A percentile compares a stretch with the other conserved stretches of the same genome.
phyloP scores from a whole-genome alignment of 2,888 invertebrate genomes.

The Nasonovia ribisnigri region DNA sequence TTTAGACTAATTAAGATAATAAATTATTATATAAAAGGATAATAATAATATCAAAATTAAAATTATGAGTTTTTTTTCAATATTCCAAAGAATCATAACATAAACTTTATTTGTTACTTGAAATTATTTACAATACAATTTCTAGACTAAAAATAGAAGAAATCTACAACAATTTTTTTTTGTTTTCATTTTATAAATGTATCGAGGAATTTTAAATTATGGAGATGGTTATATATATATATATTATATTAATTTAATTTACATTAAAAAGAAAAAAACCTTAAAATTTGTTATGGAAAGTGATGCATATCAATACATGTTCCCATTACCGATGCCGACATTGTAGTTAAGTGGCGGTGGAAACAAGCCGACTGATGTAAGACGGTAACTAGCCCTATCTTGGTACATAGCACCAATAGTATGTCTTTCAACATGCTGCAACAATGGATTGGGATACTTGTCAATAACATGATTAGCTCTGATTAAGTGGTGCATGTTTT shows the following conservation, averaged over 20 bases:
- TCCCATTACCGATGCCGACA: constrained; percentile 66
- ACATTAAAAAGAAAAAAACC: constrained; percentile 64
- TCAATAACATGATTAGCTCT: constrained; percentile 56
- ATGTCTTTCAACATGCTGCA: constrained; percentile 59
- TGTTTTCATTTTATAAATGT: constrained; percentile 20
- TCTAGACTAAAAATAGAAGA: constrained; percentile 56
- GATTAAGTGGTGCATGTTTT: constrained; percentile 56
- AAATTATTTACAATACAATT: constrained; percentile 64
- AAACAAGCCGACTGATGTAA: constrained; percentile 66
- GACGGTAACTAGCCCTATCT: constrained; percentile 66
- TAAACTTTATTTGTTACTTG: constrained; percentile 59
- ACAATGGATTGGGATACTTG: constrained; percentile 51
- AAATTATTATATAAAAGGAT: constrained; percentile 54
- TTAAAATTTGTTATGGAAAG: constrained; percentile 39
- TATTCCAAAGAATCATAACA: constrained; percentile 46
- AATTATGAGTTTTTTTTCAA: constrained; percentile 38
- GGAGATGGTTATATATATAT: constrained; percentile 43
- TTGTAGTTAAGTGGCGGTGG: constrained; percentile 64
- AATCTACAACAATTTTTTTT: constrained; percentile 52
- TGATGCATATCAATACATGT: constrained; percentile 51
- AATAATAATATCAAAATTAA: constrained; percentile 58
- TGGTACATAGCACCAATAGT: constrained; percentile 66
- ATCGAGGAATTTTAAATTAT: constrained; percentile 56
- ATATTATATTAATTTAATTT: constrained; percentile 57
- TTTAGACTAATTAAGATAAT: constrained; percentile 46